Evolutionary conservation across 2,888 invertebrate genomes (phyloP).

Genomic region (Stenodera caucasica): DNA sequence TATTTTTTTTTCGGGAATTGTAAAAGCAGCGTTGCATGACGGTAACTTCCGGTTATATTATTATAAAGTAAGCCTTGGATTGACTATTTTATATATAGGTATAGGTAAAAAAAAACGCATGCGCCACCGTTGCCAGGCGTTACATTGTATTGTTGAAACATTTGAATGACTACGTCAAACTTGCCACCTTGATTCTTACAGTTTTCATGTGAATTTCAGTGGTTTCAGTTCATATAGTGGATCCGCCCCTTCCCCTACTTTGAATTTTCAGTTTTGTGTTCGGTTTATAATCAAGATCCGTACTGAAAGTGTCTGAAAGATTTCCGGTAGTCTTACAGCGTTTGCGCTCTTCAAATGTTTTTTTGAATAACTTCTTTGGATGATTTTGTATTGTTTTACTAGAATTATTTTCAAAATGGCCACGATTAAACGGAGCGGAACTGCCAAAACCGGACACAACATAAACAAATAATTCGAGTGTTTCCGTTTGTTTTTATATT

Average conservation of each 20-base stretch:
- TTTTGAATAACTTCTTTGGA: no score
- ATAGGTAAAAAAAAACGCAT: conserved; percentile 41
- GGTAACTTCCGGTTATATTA: conserved; percentile 49
- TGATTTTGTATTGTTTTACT: no score
- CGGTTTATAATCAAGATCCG: background rate
- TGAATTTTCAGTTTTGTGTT: conserved; percentile 12
- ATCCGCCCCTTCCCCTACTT: conserved; percentile 14
- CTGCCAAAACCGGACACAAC: conserved; percentile 10
- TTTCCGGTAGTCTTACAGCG: background rate
- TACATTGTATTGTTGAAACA: conserved; percentile 53
- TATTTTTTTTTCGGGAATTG: conserved; percentile 6
- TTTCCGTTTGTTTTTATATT: background rate
- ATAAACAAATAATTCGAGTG: background rate
- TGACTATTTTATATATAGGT: conserved; percentile 28
- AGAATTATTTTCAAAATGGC: conserved; percentile 22
- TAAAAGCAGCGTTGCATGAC: conserved; percentile 52
- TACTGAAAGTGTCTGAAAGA: background rate
- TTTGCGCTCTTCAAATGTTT: background rate
- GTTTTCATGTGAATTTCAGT: conserved; percentile 55
- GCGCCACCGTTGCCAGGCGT: conserved; percentile 53
- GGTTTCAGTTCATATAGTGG: conserved; percentile 48
- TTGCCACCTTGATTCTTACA: conserved; percentile 51
- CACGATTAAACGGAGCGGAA: conserved; percentile 18
- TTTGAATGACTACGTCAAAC: conserved; percentile 55
- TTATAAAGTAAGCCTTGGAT: conserved; percentile 48